phyloP scores from a whole-genome alignment of 1,140 invertebrate species.

The Eufriesea mexicana region DNA sequence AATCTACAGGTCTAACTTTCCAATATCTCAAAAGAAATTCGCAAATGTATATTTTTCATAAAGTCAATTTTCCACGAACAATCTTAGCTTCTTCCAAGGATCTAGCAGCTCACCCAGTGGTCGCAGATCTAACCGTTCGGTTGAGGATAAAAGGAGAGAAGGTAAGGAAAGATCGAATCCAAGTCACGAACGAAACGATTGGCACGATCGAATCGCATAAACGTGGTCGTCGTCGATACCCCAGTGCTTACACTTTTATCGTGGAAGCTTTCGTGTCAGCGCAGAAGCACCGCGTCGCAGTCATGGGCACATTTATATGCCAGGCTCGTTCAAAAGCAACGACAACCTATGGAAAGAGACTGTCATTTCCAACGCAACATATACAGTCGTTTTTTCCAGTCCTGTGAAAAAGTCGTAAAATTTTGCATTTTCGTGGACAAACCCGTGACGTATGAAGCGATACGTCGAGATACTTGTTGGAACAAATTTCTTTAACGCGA shows the following conservation, averaged over 20 bases:
- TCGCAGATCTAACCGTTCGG: background rate
- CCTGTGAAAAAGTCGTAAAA: slow-evolving; percentile 1
- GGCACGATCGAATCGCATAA: slow-evolving; percentile 9
- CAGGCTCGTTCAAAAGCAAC: slow-evolving; percentile 19
- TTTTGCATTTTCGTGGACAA: background rate
- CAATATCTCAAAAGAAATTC: too few species aligned
- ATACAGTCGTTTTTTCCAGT: slow-evolving; percentile 9
- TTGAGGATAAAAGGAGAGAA: too few species aligned
- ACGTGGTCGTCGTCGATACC: background rate
- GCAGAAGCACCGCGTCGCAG: background rate
- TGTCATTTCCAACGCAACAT: background rate
- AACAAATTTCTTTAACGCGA: background rate
- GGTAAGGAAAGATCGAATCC: background rate
- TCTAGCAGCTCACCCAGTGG: too few species aligned
- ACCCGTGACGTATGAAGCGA: background rate
- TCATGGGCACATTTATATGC: slow-evolving; percentile 23
- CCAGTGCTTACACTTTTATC: slow-evolving; percentile 9
- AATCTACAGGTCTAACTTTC: too few species aligned
- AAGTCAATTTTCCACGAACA: too few species aligned
- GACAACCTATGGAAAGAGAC: slow-evolving; percentile 24
- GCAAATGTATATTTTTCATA: too few species aligned
- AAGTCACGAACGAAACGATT: slow-evolving; percentile 6
- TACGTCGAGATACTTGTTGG: background rate
- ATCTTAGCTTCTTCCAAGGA: background rate
- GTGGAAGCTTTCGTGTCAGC: background rate